These are phyloP conservation scores for Choristoneura fumiferana DNA, from an alignment of 1,140 invertebrate genomes.

Conservation along the genomic window DNA sequence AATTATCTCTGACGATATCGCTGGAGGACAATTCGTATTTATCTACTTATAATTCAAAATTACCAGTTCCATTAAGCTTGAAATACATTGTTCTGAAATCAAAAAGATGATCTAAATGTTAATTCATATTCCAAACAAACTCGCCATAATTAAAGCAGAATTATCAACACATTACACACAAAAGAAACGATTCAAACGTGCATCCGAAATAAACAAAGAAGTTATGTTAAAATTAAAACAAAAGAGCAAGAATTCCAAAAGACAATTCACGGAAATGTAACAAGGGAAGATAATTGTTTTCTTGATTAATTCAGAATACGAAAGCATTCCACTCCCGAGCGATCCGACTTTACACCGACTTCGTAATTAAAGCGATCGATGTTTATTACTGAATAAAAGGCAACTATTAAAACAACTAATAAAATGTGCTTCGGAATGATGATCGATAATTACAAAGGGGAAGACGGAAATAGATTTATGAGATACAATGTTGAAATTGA, in stretches of 20 bases:
- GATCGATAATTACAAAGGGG: slow-evolving; percentile 1
- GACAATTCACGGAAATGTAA: slow-evolving; percentile 40
- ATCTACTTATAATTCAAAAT: too few relatives aligned
- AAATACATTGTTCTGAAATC: too few relatives aligned
- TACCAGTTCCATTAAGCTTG: too few relatives aligned
- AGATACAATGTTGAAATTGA: not conserved
- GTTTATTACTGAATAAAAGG: slow-evolving; percentile 11
- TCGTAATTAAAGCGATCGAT: slow-evolving; percentile 21
- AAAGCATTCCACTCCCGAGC: slow-evolving; percentile 31
- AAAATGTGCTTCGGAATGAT: slow-evolving; percentile 2
- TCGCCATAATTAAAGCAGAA: not conserved
- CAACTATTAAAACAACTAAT: slow-evolving; percentile 10
- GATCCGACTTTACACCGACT: slow-evolving; percentile 33
- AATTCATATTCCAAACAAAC: not conserved
- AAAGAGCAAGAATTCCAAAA: slow-evolving; percentile 20
- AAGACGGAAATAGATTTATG: not conserved
- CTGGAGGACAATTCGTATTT: too few relatives aligned
- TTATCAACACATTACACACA: slow-evolving; percentile 15
- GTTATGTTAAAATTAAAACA: slow-evolving; percentile 16
- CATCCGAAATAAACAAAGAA: slow-evolving; percentile 12
- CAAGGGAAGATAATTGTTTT: slow-evolving; percentile 59
- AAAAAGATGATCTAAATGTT: slow-evolving; percentile 7
- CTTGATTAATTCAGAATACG: slow-evolving; percentile 59
- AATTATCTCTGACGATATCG: too few relatives aligned
- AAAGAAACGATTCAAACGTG: slow-evolving; percentile 7